A percentile compares a stretch with the other conserved stretches of the same genome.
Evolutionary conservation across 2,113 vertebrate genomes (phyloP).

Genomic region (Natator depressus): DNA sequence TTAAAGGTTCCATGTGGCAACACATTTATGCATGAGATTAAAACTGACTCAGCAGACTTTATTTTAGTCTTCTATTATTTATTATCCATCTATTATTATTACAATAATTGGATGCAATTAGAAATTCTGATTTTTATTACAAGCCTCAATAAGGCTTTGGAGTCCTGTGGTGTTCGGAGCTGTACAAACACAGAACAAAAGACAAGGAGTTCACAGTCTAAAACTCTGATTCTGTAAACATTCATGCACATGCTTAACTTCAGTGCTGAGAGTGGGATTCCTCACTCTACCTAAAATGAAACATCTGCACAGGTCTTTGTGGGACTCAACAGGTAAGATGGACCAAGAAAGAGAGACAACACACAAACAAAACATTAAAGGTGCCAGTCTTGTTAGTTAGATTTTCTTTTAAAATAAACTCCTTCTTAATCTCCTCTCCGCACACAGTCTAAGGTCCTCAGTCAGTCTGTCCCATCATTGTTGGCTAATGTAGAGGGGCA

Average conservation of each 20-base stretch:
- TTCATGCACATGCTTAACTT: background rate
- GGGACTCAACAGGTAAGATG: accelerated
- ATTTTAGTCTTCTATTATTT: slow-evolving; percentile 10
- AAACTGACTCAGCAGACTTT: background rate
- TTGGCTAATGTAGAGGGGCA: slow-evolving; percentile 12
- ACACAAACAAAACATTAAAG: background rate
- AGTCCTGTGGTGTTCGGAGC: background rate
- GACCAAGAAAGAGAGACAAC: background rate
- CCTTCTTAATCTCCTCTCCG: slow-evolving; percentile 42
- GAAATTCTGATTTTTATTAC: background rate
- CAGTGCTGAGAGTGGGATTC: background rate
- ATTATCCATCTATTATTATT: slow-evolving; percentile 58
- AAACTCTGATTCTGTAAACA: background rate
- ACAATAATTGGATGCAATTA: slow-evolving; percentile 12
- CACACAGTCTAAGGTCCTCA: background rate
- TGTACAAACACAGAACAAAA: background rate
- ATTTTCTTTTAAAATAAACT: slow-evolving; percentile 26
- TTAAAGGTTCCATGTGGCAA: slow-evolving; percentile 31
- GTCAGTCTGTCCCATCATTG: background rate
- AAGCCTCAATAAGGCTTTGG: slow-evolving; percentile 32
- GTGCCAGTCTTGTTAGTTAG: background rate
- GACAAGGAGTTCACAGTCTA: background rate
- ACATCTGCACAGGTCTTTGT: background rate
- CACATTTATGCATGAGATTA: background rate
- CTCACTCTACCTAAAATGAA: background rate